Conservation (phyloP, 2,888 invertebrate genomes). For the Fragum fragum region DNA sequence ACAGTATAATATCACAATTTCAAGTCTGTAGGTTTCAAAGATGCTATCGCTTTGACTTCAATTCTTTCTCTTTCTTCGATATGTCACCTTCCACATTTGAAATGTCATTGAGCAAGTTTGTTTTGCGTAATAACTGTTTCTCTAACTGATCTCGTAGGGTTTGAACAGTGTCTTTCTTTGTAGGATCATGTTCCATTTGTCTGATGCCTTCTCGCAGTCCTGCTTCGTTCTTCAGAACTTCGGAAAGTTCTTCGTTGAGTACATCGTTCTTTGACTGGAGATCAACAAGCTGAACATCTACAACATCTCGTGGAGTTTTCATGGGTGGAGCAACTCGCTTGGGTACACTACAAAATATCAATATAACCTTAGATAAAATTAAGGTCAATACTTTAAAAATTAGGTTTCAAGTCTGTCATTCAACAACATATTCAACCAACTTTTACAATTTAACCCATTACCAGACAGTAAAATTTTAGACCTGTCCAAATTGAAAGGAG, state of each 20-base stretch:
- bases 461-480: too few species aligned
- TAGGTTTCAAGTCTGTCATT: too few species aligned
- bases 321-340: slow-evolving; percentile 66
- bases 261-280: slow-evolving; percentile 76
- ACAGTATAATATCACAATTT: not conserved
- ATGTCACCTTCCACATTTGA: slow-evolving; percentile 78
- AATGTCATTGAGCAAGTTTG: slow-evolving; percentile 75
- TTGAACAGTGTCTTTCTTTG: slow-evolving; percentile 46
- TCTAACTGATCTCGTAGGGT: slow-evolving; percentile 72
- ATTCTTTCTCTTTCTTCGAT: slow-evolving; percentile 76
- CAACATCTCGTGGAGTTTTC: slow-evolving; percentile 71
- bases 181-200: slow-evolving; percentile 64
- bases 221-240: slow-evolving; percentile 73
- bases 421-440: too few species aligned
- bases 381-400: too few species aligned
- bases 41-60: slow-evolving; percentile 35
- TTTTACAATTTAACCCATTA: too few species aligned
- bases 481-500: too few species aligned
- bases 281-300: slow-evolving; percentile 78
- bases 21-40: not conserved
- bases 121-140: slow-evolving; percentile 69
- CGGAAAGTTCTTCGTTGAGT: slow-evolving; percentile 77
- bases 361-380: too few species aligned
- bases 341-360: slow-evolving; percentile 56
- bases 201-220: slow-evolving; percentile 77